Base-by-base conservation (phyloP, 1,140 invertebrate species). In the Coelopa frigida region DNA sequence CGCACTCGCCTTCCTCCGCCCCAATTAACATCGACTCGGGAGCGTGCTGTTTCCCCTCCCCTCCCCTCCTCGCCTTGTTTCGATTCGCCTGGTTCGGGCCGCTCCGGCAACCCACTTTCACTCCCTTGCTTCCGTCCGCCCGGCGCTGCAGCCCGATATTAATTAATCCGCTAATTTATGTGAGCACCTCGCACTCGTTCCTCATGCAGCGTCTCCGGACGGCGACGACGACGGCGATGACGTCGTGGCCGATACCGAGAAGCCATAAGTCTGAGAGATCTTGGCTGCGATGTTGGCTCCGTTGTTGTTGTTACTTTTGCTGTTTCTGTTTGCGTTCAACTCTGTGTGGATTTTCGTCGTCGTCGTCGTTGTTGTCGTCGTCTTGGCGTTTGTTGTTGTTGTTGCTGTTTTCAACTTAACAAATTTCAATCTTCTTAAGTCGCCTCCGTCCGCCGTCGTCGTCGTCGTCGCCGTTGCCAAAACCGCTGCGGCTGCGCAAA, bases 201-300 rank as follows among this genome's bases (percentile, higher is more conserved):
- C 27, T 8, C 27, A n/a, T 8, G 27, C n/a, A n/a, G 27, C n/a
- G 27, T 8, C 27, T 8, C n/a, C n/a, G 8, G n/a, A 29, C 27
- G 27, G 27, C 27, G n/a, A 29, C 27, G n/a, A n/a, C 27, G n/a
- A 29, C 27, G 27, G 27, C 27, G n/a, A 29, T n/a, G 27, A n/a
- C 27, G n/a, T 8, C 27, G n/a, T 29, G 8, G n/a, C n/a, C 27
- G n/a, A 8, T 8, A 29, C n/a, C 27, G n/a, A 8, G 27, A 42
- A 42, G 40, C 32, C 24, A 29, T 22, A 42, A 42, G 32, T 42
- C 40, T 24, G 32, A 29, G 40, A 29, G 15, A 29, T 29, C n/a
- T 23, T 20, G 7, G 22, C 12, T 37, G n/a, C 7, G n/a, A 7
- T 29, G 27, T 29, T 15, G 8, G 11, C n/a, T 26, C 29, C 18